phyloP scores from a whole-genome alignment of 2,888 invertebrate species.

The Sclerodermus sp. region DNA sequence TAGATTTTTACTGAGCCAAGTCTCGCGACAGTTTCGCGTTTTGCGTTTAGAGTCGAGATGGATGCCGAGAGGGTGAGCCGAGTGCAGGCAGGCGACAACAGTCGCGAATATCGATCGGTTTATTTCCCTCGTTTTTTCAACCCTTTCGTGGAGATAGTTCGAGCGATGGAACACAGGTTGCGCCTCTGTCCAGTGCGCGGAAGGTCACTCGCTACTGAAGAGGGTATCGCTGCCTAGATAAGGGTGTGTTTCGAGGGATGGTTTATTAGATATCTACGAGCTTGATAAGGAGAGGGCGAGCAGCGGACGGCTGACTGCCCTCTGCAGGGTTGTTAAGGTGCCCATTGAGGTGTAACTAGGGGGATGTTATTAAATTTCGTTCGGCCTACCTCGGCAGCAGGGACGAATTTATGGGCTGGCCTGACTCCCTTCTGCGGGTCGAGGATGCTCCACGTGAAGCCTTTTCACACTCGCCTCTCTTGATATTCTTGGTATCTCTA shows the following conservation, averaged over 20 bases:
- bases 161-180: constrained; percentile 40
- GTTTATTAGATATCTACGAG: constrained; percentile 54
- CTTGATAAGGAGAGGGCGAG: constrained; percentile 32
- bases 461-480: too few relatives aligned
- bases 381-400: constrained; percentile 49
- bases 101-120: constrained; percentile 29
- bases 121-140: constrained; percentile 37
- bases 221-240: constrained; percentile 36
- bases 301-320: constrained; percentile 29
- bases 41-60: too few relatives aligned
- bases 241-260: constrained; percentile 45
- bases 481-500: too few relatives aligned
- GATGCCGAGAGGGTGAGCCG: too few relatives aligned
- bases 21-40: too few relatives aligned
- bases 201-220: background rate
- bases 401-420: constrained; percentile 52
- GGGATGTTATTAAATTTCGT: constrained; percentile 59
- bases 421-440: constrained; percentile 20
- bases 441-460: too few relatives aligned
- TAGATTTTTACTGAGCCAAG: too few relatives aligned
- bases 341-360: constrained; percentile 59
- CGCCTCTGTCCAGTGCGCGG: constrained; percentile 45
- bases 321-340: constrained; percentile 56
- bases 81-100: too few relatives aligned
- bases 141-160: constrained; percentile 50